phyloP scores from a whole-genome alignment of 2,797 vertebrate species.

The Kryptolebias ocellatus region DNA sequence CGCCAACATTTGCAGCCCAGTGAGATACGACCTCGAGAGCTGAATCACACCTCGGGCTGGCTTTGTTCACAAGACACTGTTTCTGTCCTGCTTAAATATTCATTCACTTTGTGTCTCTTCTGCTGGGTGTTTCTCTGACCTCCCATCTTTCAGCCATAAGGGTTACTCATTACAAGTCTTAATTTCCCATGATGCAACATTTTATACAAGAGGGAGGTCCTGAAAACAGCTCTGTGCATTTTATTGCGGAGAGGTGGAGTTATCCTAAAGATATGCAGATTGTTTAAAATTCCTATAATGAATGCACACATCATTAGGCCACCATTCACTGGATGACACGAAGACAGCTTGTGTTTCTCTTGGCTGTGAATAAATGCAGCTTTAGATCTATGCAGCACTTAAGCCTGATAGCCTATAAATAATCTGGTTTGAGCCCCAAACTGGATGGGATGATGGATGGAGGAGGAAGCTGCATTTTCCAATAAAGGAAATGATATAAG shows the following conservation, averaged over 20 bases:
- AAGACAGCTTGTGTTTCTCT: slow-evolving; percentile 39
- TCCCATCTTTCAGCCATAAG: too few relatives aligned
- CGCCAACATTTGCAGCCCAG: too few relatives aligned
- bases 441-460: slow-evolving; percentile 35
- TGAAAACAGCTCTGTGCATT: neutral
- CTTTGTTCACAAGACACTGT: too few relatives aligned
- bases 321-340: slow-evolving; percentile 27
- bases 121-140: neutral
- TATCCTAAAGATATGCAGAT: neutral
- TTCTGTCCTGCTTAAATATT: too few relatives aligned
- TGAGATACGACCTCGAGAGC: too few relatives aligned
- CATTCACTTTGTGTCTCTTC: neutral
- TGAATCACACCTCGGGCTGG: too few relatives aligned
- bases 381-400: slow-evolving; percentile 42
- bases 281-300: neutral
- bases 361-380: slow-evolving; percentile 50
- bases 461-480: neutral
- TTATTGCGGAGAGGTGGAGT: neutral
- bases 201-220: neutral
- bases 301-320: slow-evolving; percentile 2
- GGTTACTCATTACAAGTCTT: neutral
- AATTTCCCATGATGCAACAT: neutral
- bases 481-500: slow-evolving; percentile 32
- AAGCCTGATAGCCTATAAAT: slow-evolving; percentile 48
- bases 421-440: slow-evolving; percentile 31